Percentiles rank a stretch among this genome's conserved stretches.
These are phyloP conservation scores for Drosophila pandora DNA, from an alignment of 1,140 invertebrate species.

Conservation along the genomic window DNA sequence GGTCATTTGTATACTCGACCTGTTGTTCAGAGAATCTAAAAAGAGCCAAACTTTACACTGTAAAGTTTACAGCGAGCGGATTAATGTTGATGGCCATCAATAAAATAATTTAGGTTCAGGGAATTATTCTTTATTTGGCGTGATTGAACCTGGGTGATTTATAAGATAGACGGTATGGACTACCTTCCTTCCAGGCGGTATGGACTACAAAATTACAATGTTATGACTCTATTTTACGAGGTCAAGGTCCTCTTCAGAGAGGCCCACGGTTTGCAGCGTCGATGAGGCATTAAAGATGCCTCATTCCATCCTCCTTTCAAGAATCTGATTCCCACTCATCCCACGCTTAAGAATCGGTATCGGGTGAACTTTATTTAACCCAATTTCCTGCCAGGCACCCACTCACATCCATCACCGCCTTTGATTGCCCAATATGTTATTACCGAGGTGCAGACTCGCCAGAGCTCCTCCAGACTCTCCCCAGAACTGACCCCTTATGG, in stretches of 20 bases:
- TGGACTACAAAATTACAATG: too few species aligned
- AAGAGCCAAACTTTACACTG: slow-evolving; percentile 1
- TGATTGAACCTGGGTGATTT: slow-evolving; percentile 35
- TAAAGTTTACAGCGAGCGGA: slow-evolving; percentile 3
- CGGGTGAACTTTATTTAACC: slow-evolving; percentile 43
- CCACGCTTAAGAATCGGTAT: slow-evolving; percentile 23
- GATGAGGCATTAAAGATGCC: not conserved
- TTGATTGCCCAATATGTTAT: slow-evolving; percentile 44
- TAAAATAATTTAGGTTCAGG: slow-evolving; percentile 35
- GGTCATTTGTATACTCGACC: slow-evolving; percentile 55
- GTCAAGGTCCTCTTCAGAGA: slow-evolving; percentile 1
- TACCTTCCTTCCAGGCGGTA: too few species aligned
- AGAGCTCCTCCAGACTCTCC: slow-evolving; percentile 29
- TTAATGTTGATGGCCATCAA: slow-evolving; percentile 35
- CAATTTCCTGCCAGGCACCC: slow-evolving; percentile 32
- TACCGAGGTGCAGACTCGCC: slow-evolving; percentile 27
- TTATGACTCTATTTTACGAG: not conserved
- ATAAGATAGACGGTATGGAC: not conserved
- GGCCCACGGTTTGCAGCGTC: too few species aligned
- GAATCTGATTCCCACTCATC: slow-evolving; percentile 11
- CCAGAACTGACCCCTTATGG: slow-evolving; percentile 34
- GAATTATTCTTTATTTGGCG: slow-evolving; percentile 38
- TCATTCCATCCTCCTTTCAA: slow-evolving; percentile 6
- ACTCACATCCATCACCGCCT: slow-evolving; percentile 32
- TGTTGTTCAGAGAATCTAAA: slow-evolving; percentile 23